These are phyloP conservation scores for Scaptomyza pallida DNA, from an alignment of 1,140 invertebrate genomes.

Conservation along the genomic window DNA sequence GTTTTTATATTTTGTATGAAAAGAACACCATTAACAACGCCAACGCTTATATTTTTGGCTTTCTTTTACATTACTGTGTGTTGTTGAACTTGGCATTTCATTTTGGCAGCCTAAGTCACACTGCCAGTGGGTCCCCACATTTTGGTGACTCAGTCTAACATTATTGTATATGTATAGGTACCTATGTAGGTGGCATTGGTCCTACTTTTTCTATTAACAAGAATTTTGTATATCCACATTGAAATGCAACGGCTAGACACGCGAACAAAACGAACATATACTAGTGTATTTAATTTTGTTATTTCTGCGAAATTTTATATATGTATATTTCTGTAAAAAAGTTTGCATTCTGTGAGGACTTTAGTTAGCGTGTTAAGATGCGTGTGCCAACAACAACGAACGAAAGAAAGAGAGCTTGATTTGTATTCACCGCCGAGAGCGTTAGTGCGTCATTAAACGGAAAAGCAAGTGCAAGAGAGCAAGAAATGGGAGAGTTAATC, in stretches of 20 bases:
- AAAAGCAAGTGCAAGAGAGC: neutral
- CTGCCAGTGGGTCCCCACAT: neutral
- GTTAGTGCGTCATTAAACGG: neutral
- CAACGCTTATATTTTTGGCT: conserved; percentile 5
- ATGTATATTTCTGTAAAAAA: conserved; percentile 8
- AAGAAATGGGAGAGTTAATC: neutral
- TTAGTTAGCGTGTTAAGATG: conserved; percentile 40
- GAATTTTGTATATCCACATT: conserved; percentile 44
- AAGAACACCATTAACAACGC: neutral
- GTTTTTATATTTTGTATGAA: conserved; percentile 17
- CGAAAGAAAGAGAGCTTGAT: conserved; percentile 7
- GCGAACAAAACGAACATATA: conserved; percentile 23
- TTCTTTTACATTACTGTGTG: conserved; percentile 19
- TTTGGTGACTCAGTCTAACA: conserved; percentile 19
- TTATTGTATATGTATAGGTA: no score
- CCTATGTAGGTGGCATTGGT: conserved; percentile 33
- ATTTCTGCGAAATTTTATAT: conserved; percentile 1
- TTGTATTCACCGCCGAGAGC: neutral
- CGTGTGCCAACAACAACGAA: conserved; percentile 27
- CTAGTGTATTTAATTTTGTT: neutral
- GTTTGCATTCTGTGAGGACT: conserved; percentile 8
- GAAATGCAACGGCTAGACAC: conserved; percentile 12
- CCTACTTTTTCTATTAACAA: conserved; percentile 48
- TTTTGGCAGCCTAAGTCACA: conserved; percentile 10
- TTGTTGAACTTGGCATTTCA: conserved; percentile 21